Conservation (phyloP, 2,113 vertebrate genomes). For the Motacilla alba region DNA sequence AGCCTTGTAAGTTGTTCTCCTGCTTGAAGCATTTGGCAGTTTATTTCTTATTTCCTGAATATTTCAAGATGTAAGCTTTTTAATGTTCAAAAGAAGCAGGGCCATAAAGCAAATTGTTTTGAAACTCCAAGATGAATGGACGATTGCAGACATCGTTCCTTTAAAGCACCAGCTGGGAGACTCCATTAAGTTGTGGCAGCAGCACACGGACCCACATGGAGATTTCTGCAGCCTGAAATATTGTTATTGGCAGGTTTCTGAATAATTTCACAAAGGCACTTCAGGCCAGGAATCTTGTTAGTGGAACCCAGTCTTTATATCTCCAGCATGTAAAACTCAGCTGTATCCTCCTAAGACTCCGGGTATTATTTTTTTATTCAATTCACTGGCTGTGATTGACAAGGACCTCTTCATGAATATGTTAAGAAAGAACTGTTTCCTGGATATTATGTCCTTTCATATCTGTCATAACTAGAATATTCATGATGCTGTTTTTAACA, state of each 20-base stretch:
- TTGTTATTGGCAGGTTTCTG: constrained; percentile 44
- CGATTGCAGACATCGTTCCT: constrained; percentile 23
- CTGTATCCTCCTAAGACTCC: constrained; percentile 4
- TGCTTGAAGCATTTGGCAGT: constrained; percentile 41
- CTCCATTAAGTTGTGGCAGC: constrained; percentile 52
- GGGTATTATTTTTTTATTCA: constrained; percentile 54
- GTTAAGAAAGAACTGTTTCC: constrained; percentile 34
- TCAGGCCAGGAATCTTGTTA: constrained; percentile 56
- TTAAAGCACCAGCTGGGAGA: constrained; percentile 62
- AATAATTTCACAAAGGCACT: constrained; percentile 54
- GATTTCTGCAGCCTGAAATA: constrained; percentile 46
- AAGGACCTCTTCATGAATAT: constrained; percentile 56
- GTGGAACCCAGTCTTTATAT: constrained; percentile 27
- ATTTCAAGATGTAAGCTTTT: constrained; percentile 51
- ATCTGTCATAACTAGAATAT: constrained; percentile 69
- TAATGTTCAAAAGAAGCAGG: constrained; percentile 62
- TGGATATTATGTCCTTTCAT: constrained; percentile 67
- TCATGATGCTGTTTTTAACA: constrained; percentile 66
- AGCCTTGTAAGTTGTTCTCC: constrained; percentile 21
- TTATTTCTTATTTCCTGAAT: constrained; percentile 51
- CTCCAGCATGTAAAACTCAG: constrained; percentile 47
- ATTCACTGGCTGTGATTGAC: constrained; percentile 63
- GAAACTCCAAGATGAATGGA: constrained; percentile 61
- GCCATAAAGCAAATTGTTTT: constrained; percentile 63
- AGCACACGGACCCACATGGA: constrained; percentile 26